Base-by-base conservation (phyloP, 2,113 vertebrate genomes). In the Lepus timidus region DNA sequence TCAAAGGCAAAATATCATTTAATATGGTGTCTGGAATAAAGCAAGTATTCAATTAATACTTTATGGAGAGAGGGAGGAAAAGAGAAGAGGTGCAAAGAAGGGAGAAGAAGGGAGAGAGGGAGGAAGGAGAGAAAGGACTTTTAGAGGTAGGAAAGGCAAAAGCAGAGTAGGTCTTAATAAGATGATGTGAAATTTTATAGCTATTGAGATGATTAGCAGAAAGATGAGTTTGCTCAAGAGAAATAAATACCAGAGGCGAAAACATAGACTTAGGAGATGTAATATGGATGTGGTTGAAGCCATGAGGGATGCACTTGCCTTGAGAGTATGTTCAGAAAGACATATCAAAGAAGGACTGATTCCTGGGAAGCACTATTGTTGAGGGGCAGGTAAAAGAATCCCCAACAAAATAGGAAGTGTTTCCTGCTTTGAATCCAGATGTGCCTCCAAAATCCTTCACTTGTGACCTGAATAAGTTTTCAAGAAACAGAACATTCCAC, bases 401-500 rank as follows among this genome's bases (percentile, higher is more conserved):
- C 16, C 55, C 14, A 71, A 13, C 19, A 90, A 83, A 87, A 22
- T 49, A 94, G 33, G 85, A 84, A 20, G 6, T 9, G 19, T 19
- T 96, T 85, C 70, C 68, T 91, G 86, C 29, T n/a, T 68, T 87
- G 39, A 93, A 79, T 17, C 23, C 67, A 88, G 52, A 27, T 95
- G 61, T 71, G 39, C 39, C 65, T 97, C 78, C 76, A 85, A 89
- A 95, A 80, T 64, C 73, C 6, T 64, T 95, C 58, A 49, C 29
- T 55, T 90, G 73, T 95, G 93, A 92, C 73, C 81, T 76, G 49
- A 96, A 80, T 90, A 86, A 68, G 76, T 95, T 95, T 93, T 96
- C 88, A 96, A 79, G 74, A 90, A 82, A 70, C 61, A 96, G 64
- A 96, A 96, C 88, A 96, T 97, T 95, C 87, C 92, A 85, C 62